Percentiles rank a stretch among this genome's conserved stretches.
Evolutionary conservation across 2,888 invertebrate genomes (phyloP).

Genomic region (Cancer borealis): DNA sequence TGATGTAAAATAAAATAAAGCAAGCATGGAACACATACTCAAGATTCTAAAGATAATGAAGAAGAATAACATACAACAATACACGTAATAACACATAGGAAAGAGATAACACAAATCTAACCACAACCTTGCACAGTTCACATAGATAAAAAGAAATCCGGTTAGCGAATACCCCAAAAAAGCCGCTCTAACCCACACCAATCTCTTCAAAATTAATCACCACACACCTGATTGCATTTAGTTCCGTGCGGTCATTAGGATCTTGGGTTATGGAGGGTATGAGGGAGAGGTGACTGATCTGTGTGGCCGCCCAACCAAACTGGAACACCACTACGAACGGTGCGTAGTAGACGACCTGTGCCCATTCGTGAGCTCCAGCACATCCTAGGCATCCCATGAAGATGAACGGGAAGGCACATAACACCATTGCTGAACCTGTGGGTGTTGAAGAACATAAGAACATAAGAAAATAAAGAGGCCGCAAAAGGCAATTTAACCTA

Average conservation of each 20-base stretch:
- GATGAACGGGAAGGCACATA: slow-evolving; percentile 91
- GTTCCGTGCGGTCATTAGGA: slow-evolving; percentile 87
- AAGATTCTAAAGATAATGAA: too few relatives aligned
- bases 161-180: too few relatives aligned
- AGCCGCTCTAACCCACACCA: too few relatives aligned
- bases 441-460: neutral
- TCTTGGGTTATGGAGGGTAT: slow-evolving; percentile 90
- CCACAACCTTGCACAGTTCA: neutral
- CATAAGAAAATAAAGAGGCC: neutral
- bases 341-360: slow-evolving; percentile 88
- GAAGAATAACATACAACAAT: too few relatives aligned
- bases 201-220: neutral
- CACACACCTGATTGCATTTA: slow-evolving; percentile 88
- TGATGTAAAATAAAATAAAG: neutral
- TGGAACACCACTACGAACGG: slow-evolving; percentile 91
- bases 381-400: slow-evolving; percentile 89
- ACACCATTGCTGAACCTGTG: slow-evolving; percentile 87
- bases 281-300: slow-evolving; percentile 93
- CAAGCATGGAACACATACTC: too few relatives aligned
- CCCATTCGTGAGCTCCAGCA: slow-evolving; percentile 82
- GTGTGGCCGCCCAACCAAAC: slow-evolving; percentile 95
- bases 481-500: too few relatives aligned
- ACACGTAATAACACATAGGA: neutral
- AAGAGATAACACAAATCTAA: neutral
- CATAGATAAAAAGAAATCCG: neutral